Base-by-base conservation (phyloP, 2,797 vertebrate species). In the Vespertilio murinus region DNA sequence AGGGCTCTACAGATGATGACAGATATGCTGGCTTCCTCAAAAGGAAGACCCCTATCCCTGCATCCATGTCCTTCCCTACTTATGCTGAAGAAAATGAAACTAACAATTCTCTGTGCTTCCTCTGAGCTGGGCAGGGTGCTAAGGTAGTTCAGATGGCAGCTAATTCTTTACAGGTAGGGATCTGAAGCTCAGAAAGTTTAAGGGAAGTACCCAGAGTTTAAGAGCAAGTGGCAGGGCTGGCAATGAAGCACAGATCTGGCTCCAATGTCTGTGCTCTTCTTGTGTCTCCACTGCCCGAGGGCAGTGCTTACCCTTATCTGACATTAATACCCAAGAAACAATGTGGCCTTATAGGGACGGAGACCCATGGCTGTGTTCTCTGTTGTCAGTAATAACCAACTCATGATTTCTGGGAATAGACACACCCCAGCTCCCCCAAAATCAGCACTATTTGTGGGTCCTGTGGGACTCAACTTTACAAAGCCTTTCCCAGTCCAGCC, bases 401-500 rank as follows among this genome's bases (percentile, higher is more conserved):
- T 28, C 17, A 45, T 30, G 67, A 23, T 91, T 93, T 75, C 45
- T 52, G 35, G 35, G 56, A 88, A 81, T 2, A 86, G 35, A 61
- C 5, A 59, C 16, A 83, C 67, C 54, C 82, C 74, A 38, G 30
- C 20, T 70, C 16, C 28, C 38, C 0, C 5, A 28, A 83, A 91
- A 61, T 70, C 75, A 78, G 80, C 33, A 83, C n/a, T 14, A 12
- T 77, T 88, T 73, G 75, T 49, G 18, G 33, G 45, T 33, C 35
- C 65, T 61, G 14, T 33, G 30, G 40, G 77, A 67, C 52, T 95
- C 20, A n/a, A 70, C 40, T 65, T 94, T 67, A 47, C 17, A 28
- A 59, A 18, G 45, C 47, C 96, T 83, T 97, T 96, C 79, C 91
- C 96, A 61, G 56, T 28, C 23, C 92, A 95, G 87, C 91, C 93